A percentile compares a stretch with the other conserved stretches of the same genome.
Evolutionary conservation across 2,888 invertebrate genomes (phyloP).

Genomic region (Himalopsyche kuldschensis): DNA sequence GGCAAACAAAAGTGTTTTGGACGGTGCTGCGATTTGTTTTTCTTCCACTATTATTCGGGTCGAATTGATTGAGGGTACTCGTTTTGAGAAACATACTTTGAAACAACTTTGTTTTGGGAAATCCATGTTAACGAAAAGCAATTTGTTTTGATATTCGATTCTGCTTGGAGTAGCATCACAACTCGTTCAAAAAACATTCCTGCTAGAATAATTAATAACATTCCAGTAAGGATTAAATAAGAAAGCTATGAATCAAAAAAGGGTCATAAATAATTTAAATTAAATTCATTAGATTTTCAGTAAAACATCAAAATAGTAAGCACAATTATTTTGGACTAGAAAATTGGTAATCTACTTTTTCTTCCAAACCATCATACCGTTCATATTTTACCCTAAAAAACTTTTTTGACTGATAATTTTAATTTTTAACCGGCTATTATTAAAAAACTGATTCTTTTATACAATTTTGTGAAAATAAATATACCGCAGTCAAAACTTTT

Average conservation of each 20-base stretch:
- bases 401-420: too few species aligned
- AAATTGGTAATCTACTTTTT: too few species aligned
- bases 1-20: neutral
- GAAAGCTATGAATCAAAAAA: neutral
- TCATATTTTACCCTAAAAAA: too few species aligned
- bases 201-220: neutral
- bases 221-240: neutral
- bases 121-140: neutral
- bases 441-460: too few species aligned
- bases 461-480: too few species aligned
- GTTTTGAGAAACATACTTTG: neutral
- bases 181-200: neutral
- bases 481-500: too few species aligned
- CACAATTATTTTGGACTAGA: too few species aligned
- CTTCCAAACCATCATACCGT: too few species aligned
- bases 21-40: neutral
- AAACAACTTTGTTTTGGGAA: neutral
- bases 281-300: too few species aligned
- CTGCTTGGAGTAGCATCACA: neutral
- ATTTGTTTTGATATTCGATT: neutral
- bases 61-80: neutral
- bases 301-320: too few species aligned
- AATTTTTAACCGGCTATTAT: too few species aligned
- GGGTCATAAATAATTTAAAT: too few species aligned
- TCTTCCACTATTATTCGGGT: neutral